Base-by-base conservation (phyloP, 2,113 vertebrate species). In the Misgurnus mizolepis region DNA sequence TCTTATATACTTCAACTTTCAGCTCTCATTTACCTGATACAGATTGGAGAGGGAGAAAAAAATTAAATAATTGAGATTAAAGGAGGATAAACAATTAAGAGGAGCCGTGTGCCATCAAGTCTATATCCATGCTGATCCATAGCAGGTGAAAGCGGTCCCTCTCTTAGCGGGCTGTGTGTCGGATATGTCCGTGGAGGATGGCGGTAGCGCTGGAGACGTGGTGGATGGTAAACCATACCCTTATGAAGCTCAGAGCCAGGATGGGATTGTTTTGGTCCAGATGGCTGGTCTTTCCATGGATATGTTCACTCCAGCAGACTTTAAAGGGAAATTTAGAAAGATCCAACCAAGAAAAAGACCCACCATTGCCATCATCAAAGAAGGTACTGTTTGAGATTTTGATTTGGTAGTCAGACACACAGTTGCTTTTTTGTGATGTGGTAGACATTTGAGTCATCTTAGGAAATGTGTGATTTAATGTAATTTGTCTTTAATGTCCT, bases 291-390 rank as follows among this genome's bases (percentile, higher is more conserved):
- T 98, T 65, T 93, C 95, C 0, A 81, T 93, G 83, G 94, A 96
- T 82, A 93, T 95, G 82, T 93, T 95, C 49, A 85, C 94, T 39
- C 93, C 92, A 87, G 93, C 92, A 78, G 94, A 95, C 85, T 91
- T 92, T 77, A 95, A 90, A 41, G 96, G 95, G 76, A 96, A 91
- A 76, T 92, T 94, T 88, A 89, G 92, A 49, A 95, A 95, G 86
- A 94, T 97, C 85, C 94, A 95, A 78, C 87, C 92, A 70, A 95
- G 90, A 90, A 98, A 95, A 87, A 94, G 95, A 89, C 94, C 93
- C 11, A 89, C 93, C 78, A 53, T 53, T 14, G 3, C 12, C 50
- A 88, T 99, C 88, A 90, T 96, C 87, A 86, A 89, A 95, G 96
- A 96, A 96, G 87, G 95, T 86, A 60, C 12, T n/a, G 27, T 9